Evolutionary conservation across 30 jellyfish, hydroid and myxozoan species (phyloP), one percentile per base, ranked within the genome.

Genomic region (Aurelia sp.): DNA sequence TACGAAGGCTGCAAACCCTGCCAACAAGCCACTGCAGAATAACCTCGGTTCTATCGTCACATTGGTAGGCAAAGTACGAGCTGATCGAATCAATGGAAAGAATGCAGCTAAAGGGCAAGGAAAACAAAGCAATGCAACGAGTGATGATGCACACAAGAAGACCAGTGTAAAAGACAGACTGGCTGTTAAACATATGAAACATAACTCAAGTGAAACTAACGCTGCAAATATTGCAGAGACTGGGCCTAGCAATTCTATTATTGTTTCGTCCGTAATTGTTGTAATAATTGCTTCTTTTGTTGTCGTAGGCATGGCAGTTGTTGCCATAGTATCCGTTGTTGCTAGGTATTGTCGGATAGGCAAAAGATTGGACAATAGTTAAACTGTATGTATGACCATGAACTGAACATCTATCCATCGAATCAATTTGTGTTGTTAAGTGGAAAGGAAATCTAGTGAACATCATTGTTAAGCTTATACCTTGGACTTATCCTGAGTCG

Each of bases 261-360:
- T 89, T 37, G 98, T 89, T 21, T 93, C 98, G 15, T 87, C 98
- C 20, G 97, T 93, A 13, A 89, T 93, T 51, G 97, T 89, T 18
- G 98, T 93, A 3, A 79, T 93, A 23, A 77, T 93, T 50, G 97
- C 98, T 18, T 82, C 98, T 13, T 93, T 93, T 79, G 98, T 93
- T 30, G 97, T 93, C 13, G 97, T 93, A 33, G 98, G 98, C 73
- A 93, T 93, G 98, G 98, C 98, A 27, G 97, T 93, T 50, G 96
- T 93, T 59, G 98, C 98, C 41, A 84, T 93, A 50, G 98, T 93
- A 7, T 97, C 98, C 4, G 97, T 93, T 23, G 97, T 93, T 57
- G 97, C 98, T 16, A 83, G 96, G 81, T 92, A 93, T 72, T 93
- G 98, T 76, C 90, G 95, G 8, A 37, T 92, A n/a, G 98, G 96